These are phyloP conservation scores for Trichomycterus rosablanca DNA, from an alignment of 2,113 vertebrate genomes.

Conservation along the genomic window DNA sequence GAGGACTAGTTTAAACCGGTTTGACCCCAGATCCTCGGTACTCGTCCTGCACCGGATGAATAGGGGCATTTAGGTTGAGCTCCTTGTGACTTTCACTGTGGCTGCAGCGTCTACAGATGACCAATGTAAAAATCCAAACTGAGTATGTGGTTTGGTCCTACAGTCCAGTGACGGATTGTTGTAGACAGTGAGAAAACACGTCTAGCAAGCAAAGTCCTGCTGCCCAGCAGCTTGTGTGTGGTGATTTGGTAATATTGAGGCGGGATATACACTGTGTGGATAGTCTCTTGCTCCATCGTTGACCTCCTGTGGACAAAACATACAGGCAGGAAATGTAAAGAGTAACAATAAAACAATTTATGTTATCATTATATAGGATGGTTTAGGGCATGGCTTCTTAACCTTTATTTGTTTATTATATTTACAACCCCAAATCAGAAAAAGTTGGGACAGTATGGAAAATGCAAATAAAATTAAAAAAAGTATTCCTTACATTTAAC, in stretches of 20 bases:
- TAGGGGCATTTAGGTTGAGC: conserved; percentile 6
- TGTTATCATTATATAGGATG: no score
- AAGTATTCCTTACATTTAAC: no score
- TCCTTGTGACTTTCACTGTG: conserved; percentile 63
- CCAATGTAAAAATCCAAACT: conserved; percentile 44
- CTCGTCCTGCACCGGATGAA: background rate
- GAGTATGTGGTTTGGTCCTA: no score
- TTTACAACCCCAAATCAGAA: no score
- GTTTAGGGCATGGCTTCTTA: no score
- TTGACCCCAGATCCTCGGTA: conserved; percentile 1
- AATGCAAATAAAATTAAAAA: no score
- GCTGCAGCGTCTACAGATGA: conserved; percentile 69
- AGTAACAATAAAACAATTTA: no score
- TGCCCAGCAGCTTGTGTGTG: conserved; percentile 71
- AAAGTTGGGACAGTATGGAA: no score
- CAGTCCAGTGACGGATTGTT: conserved; percentile 22
- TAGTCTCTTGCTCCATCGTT: conserved; percentile 73
- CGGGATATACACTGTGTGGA: conserved; percentile 76
- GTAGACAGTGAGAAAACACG: background rate
- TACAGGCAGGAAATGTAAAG: background rate
- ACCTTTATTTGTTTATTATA: no score
- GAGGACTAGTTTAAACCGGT: conserved; percentile 3
- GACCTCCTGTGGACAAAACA: conserved; percentile 71
- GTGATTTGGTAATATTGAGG: conserved; percentile 83
- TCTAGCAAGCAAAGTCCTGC: conserved; percentile 93